Conservation (phyloP, 2,888 invertebrate genomes). For the Sinodicranocentrus sp. region DNA sequence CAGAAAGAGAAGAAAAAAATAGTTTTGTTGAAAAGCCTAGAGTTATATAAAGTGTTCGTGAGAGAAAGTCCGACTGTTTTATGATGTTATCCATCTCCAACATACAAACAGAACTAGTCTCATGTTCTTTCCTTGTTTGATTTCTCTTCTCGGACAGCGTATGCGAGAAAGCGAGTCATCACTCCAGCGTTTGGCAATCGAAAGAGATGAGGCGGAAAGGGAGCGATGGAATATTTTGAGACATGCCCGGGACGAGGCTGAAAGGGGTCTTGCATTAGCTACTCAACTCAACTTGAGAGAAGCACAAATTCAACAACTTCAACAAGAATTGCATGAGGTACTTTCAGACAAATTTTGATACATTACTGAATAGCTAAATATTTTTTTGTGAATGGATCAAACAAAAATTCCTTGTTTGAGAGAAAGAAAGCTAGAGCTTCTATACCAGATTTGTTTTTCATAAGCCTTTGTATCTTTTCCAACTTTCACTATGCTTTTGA, state of each 20-base stretch:
- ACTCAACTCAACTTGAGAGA: slow-evolving; percentile 93
- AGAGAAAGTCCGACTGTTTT: background rate
- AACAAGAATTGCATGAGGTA: slow-evolving; percentile 91
- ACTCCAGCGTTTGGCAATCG: slow-evolving; percentile 82
- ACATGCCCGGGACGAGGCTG: slow-evolving; percentile 94
- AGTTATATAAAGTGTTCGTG: slow-evolving; percentile 13
- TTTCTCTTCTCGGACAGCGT: slow-evolving; percentile 80
- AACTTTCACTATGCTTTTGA: background rate
- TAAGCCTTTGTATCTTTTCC: background rate
- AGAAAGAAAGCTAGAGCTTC: background rate
- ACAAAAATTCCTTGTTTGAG: too few relatives aligned
- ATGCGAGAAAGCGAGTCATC: slow-evolving; percentile 89
- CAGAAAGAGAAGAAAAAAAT: background rate
- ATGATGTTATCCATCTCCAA: slow-evolving; percentile 17
- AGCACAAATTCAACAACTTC: slow-evolving; percentile 89
- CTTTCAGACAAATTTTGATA: slow-evolving; percentile 58
- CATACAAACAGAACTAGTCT: background rate
- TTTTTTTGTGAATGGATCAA: background rate
- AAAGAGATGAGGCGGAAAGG: slow-evolving; percentile 87
- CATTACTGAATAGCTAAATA: slow-evolving; percentile 27
- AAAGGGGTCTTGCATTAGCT: slow-evolving; percentile 90
- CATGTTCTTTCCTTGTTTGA: background rate
- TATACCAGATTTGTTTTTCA: slow-evolving; percentile 14
- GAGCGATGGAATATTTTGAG: slow-evolving; percentile 93
- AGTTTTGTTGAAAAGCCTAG: background rate